Percentiles rank a stretch among this genome's conserved stretches.
phyloP scores from a whole-genome alignment of 2,888 invertebrate species.

The Cryptus armator region DNA sequence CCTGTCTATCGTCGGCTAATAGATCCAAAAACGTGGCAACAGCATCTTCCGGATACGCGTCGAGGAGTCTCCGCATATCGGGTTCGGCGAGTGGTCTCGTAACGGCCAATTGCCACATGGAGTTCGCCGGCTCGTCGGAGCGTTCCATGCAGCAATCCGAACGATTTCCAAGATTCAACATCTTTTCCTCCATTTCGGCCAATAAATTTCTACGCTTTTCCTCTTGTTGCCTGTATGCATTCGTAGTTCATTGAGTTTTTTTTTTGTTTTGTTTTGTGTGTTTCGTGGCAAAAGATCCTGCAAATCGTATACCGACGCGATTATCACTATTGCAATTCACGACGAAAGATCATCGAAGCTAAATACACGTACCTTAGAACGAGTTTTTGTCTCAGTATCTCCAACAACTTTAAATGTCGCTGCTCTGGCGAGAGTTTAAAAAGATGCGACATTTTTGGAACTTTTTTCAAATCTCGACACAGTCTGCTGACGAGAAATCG shows the following conservation, averaged over 20 bases:
- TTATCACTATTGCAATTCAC: constrained; percentile 20
- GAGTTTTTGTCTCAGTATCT: constrained; percentile 72
- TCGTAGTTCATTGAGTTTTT: constrained; percentile 42
- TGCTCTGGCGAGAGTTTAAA: constrained; percentile 68
- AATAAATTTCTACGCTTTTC: constrained; percentile 70
- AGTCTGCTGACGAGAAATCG: constrained; percentile 70
- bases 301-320: constrained; percentile 28
- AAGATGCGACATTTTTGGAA: constrained; percentile 70
- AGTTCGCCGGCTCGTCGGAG: constrained; percentile 68
- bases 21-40: constrained; percentile 71
- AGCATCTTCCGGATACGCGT: constrained; percentile 69
- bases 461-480: constrained; percentile 70
- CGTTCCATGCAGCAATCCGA: constrained; percentile 66
- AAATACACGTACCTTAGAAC: constrained; percentile 67
- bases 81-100: constrained; percentile 69
- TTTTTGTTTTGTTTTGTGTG: constrained; percentile 18
- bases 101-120: constrained; percentile 74
- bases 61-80: constrained; percentile 65
- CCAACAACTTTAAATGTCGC: constrained; percentile 69
- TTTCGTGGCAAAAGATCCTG: constrained; percentile 28
- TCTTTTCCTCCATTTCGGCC: constrained; percentile 72
- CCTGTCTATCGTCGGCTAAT: constrained; percentile 70
- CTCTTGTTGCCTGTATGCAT: constrained; percentile 70
- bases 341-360: background rate
- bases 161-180: constrained; percentile 54